Evolutionary conservation across 1,140 invertebrate genomes (phyloP).

Genomic region (Scaptomyza montana): DNA sequence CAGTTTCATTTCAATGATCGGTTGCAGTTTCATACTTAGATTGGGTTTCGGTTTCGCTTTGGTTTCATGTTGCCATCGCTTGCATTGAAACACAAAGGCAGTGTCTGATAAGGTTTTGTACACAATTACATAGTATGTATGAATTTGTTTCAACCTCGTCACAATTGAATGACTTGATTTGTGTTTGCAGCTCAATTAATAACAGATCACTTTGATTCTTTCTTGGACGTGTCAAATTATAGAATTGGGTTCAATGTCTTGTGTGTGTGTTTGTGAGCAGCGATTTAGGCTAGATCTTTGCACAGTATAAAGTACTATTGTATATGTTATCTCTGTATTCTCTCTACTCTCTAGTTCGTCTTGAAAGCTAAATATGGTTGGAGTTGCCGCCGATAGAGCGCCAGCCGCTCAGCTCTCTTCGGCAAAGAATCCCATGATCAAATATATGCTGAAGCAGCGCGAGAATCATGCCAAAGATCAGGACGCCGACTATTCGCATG

Average conservation of each 20-base stretch:
- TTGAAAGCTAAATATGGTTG: constrained; percentile 63
- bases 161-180: constrained; percentile 49
- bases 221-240: constrained; percentile 50
- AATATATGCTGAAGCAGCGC: constrained; percentile 76
- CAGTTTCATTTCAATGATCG: neutral
- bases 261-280: constrained; percentile 19
- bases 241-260: constrained; percentile 69
- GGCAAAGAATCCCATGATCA: constrained; percentile 77
- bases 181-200: constrained; percentile 55
- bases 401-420: constrained; percentile 63
- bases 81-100: constrained; percentile 21
- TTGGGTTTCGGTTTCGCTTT: constrained; percentile 7
- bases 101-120: constrained; percentile 28
- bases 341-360: constrained; percentile 1
- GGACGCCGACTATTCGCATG: constrained; percentile 84
- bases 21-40: neutral
- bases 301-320: neutral
- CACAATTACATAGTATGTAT: constrained; percentile 1
- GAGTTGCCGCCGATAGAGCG: constrained; percentile 54
- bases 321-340: neutral
- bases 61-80: too few species aligned
- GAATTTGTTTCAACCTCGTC: constrained; percentile 9
- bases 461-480: constrained; percentile 77
- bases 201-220: constrained; percentile 44
- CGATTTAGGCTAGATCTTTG: too few species aligned